Evolutionary conservation across 2,797 vertebrate genomes (phyloP).

Genomic region (Poecilia picta): DNA sequence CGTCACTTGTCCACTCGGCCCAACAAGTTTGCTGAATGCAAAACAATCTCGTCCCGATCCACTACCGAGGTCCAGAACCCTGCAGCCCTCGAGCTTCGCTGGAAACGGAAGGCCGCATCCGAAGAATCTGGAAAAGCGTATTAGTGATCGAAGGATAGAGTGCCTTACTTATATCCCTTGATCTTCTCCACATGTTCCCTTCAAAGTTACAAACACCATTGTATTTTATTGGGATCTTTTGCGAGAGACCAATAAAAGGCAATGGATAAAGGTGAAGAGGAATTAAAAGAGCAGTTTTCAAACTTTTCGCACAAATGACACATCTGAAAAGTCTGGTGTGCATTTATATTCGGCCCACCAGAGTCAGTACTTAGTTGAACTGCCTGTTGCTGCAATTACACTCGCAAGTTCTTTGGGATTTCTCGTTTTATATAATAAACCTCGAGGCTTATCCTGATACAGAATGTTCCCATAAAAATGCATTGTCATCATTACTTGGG

Average conservation of each 20-base stretch:
- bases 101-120: slow-evolving; percentile 89
- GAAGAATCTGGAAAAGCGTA: slow-evolving; percentile 80
- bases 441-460: background rate
- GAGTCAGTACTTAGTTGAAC: background rate
- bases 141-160: background rate
- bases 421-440: background rate
- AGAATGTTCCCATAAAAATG: background rate
- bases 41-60: slow-evolving; percentile 89
- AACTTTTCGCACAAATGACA: background rate
- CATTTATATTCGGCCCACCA: background rate
- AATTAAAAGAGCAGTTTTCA: background rate
- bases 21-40: slow-evolving; percentile 87
- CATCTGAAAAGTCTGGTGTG: background rate
- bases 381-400: background rate
- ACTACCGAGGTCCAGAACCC: slow-evolving; percentile 88
- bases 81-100: slow-evolving; percentile 80
- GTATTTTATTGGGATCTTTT: background rate
- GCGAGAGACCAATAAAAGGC: background rate
- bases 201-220: background rate
- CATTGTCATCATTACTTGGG: background rate
- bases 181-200: background rate
- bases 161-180: background rate
- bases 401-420: background rate
- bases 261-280: background rate
- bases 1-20: slow-evolving; percentile 80